Conservation (phyloP, 1,140 invertebrate species). For the Apis laboriosa region DNA sequence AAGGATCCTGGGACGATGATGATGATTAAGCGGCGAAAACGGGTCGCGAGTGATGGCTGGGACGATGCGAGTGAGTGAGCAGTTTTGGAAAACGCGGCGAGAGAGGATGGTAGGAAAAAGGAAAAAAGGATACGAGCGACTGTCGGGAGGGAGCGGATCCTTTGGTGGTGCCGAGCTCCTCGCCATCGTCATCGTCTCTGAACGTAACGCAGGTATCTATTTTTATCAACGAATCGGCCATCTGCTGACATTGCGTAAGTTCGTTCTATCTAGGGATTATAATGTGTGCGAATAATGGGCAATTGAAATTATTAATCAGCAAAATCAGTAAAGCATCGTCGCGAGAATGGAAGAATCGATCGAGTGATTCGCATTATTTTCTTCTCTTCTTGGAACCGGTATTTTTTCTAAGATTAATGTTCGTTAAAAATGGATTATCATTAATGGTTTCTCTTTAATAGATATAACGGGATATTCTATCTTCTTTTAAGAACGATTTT, state of each 20-base stretch:
- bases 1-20: constrained; percentile 31
- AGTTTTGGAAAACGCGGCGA: constrained; percentile 42
- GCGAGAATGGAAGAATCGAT: too few relatives aligned
- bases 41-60: constrained; percentile 62
- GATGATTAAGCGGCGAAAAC: constrained; percentile 37
- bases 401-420: too few relatives aligned
- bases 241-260: constrained; percentile 34
- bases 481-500: too few relatives aligned
- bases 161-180: constrained; percentile 45
- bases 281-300: not conserved
- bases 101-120: too few relatives aligned
- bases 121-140: constrained; percentile 56
- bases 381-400: too few relatives aligned
- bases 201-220: constrained; percentile 69
- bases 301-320: not conserved
- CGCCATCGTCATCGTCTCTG: constrained; percentile 30
- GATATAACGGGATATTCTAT: too few relatives aligned
- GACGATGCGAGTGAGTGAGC: constrained; percentile 67
- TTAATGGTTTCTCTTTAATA: too few relatives aligned
- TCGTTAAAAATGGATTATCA: too few relatives aligned
- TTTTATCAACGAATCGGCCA: constrained; percentile 52
- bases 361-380: too few relatives aligned
- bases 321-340: too few relatives aligned
- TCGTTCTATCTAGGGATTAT: not conserved
- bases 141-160: constrained; percentile 55